Base-by-base conservation (phyloP, 2,113 vertebrate genomes). In the Proterorhinus semilunaris region DNA sequence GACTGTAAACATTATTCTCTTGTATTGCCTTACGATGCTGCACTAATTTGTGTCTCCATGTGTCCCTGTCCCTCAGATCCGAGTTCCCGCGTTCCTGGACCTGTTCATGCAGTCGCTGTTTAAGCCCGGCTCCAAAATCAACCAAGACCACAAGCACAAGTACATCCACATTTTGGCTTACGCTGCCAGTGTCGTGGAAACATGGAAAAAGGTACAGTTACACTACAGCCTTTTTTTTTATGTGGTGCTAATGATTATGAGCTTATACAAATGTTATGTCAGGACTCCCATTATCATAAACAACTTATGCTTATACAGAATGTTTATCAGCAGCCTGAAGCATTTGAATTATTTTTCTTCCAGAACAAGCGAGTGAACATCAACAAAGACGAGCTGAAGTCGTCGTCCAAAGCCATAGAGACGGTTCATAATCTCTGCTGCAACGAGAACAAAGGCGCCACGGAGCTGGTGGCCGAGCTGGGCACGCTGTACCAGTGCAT, bases 81-180 rank as follows among this genome's bases (percentile, higher is more conserved):
- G 98, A 69, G 98, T 99, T 7, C 97, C 98, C 0, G 97, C 97
- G 42, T 99, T 99, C 83, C 84, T 99, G 76, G 97, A 98, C 78
- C 93, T 99, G 46, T 99, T 99, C 82, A 99, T 99, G 97, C 96
- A 95, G 90, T 98, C 98, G 0, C 91, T 99, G 45, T 99, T 99
- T 72, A 98, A 97, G 46, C 97, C 98, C 0, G 98, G 98, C 9
- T 95, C 98, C n/a, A 95, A 98, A 86, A 98, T 99, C 84, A 99
- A 99, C 92, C 98, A 99, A 83, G 98, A 99, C 83, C 98, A 99
- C 68, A 99, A 99, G 75, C 97, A 99, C 89, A 99, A 99, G 79
- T 99, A 97, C 72, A 99, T 98, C 81, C 97, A 99, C 86, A 98
- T 99, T 76, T 70, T 99, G 89, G 98, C 97, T 0, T 98, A 99